phyloP scores from a whole-genome alignment of 2,797 vertebrate genomes.

The Lagorchestes hirsutus region DNA sequence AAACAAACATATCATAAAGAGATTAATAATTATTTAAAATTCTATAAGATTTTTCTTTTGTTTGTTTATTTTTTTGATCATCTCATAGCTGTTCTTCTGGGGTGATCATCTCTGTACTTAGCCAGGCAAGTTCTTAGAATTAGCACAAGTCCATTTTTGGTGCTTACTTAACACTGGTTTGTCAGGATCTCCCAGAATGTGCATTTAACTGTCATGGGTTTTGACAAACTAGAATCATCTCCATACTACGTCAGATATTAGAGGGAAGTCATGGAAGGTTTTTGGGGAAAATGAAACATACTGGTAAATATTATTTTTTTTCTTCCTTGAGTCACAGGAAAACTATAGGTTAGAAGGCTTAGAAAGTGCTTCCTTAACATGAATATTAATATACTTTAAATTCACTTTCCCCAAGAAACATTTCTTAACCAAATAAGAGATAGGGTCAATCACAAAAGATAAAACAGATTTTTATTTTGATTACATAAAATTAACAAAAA shows the following conservation, averaged over 20 bases:
- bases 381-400: background rate
- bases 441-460: background rate
- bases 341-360: slow-evolving; percentile 22
- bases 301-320: slow-evolving; percentile 43
- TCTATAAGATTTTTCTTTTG: background rate
- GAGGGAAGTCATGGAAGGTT: background rate
- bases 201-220: background rate
- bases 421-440: background rate
- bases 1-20: slow-evolving; percentile 57
- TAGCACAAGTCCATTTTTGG: background rate
- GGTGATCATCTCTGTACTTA: background rate
- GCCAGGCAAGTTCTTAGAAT: background rate
- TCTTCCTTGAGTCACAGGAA: slow-evolving; percentile 61
- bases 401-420: background rate
- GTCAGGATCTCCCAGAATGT: background rate
- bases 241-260: background rate
- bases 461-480: background rate
- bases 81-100: background rate
- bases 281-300: slow-evolving; percentile 33
- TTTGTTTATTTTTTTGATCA: background rate
- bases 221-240: background rate
- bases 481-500: background rate
- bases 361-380: slow-evolving; percentile 54
- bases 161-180: background rate
- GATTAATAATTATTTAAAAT: slow-evolving; percentile 46